Base-by-base conservation (phyloP, 2,113 vertebrate genomes). In the Dipodomys spectabilis region DNA sequence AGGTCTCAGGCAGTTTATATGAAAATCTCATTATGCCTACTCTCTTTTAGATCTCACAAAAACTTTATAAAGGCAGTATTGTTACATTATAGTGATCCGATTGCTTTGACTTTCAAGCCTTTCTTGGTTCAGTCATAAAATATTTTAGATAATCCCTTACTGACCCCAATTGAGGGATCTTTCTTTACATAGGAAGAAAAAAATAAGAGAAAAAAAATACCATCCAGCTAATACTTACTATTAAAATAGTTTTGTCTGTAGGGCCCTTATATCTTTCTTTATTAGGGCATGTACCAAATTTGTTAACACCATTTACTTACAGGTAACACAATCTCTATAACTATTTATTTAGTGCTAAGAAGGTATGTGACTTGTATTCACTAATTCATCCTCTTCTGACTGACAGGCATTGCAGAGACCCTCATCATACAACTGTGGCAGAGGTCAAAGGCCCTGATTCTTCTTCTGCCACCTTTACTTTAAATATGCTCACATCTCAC, bases 231-330 rank as follows among this genome's bases (percentile, higher is more conserved):
- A 60, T 74, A 82, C 53, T 30, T 90, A 12, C 32, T 57, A 91
- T 81, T 60, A 28, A 86, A 81, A 81, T 71, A 83, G 82, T 35
- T 95, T 75, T 86, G 27, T 67, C 68, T 83, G 60, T 6, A 32
- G 64, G 39, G 20, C 77, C 78, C n/a, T 57, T 57, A 57, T 86
- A 25, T 57, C 6, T 57, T 65, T 72, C 82, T 64, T n/a, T 72
- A 39, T 91, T 64, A 81, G 30, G 30, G 32, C 35, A 65, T 5
- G 68, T 81, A 44, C 57, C 65, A 60, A 93, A 93, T 86, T 65
- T 74, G 3, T 88, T 62, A 15, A 35, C 13, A 79, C 4, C 16
- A 25, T 87, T 86, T 93, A 2, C 23, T 49, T 78, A 20, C 19
- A 84, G 27, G 2, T 92, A 65, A 53, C 74, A 62, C 22, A 86